Percentiles rank a stretch among this genome's conserved stretches.
phyloP scores from a whole-genome alignment of 2,113 vertebrate genomes.

The Aix galericulata region DNA sequence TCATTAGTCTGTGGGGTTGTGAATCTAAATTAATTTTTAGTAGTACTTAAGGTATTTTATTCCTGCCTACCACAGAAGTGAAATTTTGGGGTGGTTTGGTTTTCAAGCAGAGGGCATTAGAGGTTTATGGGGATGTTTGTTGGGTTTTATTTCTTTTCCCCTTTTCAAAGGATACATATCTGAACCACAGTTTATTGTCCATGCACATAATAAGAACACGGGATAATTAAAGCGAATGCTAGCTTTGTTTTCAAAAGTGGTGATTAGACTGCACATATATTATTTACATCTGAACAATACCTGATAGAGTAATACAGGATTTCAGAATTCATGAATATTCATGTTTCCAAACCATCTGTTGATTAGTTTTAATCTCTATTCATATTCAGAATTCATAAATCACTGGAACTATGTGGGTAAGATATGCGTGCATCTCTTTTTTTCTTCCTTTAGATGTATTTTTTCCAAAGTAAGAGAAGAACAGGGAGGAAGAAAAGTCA shows the following conservation, averaged over 20 bases:
- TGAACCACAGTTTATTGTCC: background rate
- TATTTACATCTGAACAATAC: conserved; percentile 15
- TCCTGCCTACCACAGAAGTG: background rate
- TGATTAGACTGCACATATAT: background rate
- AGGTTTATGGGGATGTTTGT: background rate
- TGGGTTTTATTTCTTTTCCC: background rate
- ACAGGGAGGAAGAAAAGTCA: background rate
- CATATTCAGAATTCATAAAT: background rate
- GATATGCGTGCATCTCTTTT: background rate
- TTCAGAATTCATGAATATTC: conserved; percentile 41
- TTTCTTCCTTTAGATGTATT: background rate
- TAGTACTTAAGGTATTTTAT: background rate
- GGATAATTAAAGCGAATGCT: background rate
- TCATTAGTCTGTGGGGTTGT: background rate
- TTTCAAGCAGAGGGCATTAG: background rate
- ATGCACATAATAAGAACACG: background rate
- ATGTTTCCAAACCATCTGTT: conserved; percentile 35
- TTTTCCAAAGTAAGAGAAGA: background rate
- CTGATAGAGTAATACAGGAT: conserved; percentile 1
- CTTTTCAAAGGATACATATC: background rate
- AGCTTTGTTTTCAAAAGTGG: background rate
- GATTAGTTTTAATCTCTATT: conserved; percentile 24
- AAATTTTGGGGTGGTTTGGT: background rate
- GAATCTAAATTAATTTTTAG: background rate
- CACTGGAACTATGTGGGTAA: background rate